Conservation (phyloP, 2,888 invertebrate genomes). For the Andrena bicolor region DNA sequence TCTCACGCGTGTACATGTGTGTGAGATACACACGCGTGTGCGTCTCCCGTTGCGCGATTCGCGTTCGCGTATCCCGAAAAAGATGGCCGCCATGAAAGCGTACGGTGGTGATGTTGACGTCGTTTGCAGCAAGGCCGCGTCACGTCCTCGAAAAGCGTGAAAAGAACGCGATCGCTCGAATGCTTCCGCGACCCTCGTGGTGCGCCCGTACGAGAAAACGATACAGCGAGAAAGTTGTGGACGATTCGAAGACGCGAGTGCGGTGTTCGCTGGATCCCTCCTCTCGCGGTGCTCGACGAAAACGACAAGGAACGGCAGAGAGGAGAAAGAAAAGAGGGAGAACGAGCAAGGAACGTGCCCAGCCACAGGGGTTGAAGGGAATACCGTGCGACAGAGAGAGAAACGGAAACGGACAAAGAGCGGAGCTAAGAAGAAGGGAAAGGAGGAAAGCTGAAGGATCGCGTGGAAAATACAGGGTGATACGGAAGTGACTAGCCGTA, state of each 20-base stretch:
- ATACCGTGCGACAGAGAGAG: conserved; percentile 35
- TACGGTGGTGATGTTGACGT: conserved; percentile 84
- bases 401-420: conserved; percentile 28
- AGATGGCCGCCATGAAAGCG: conserved; percentile 84
- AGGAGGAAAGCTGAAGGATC: conserved; percentile 45
- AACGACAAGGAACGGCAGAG: conserved; percentile 50
- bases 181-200: conserved; percentile 64
- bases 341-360: conserved; percentile 57
- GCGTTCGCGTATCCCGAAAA: conserved; percentile 74
- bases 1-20: conserved; percentile 15
- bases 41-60: conserved; percentile 72
- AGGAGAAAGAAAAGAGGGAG: conserved; percentile 53
- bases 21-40: conserved; percentile 61
- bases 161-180: conserved; percentile 68
- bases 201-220: conserved; percentile 54
- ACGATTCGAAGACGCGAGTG: conserved; percentile 58
- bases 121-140: conserved; percentile 80
- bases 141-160: conserved; percentile 78
- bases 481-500: conserved; percentile 56
- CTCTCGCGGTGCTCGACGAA: conserved; percentile 50
- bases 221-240: conserved; percentile 53
- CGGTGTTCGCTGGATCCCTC: conserved; percentile 49
- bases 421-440: conserved; percentile 27
- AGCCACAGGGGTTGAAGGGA: conserved; percentile 61
- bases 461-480: conserved; percentile 64